phyloP scores from a whole-genome alignment of 2,797 vertebrate species.

The Sebastes hubbsi region DNA sequence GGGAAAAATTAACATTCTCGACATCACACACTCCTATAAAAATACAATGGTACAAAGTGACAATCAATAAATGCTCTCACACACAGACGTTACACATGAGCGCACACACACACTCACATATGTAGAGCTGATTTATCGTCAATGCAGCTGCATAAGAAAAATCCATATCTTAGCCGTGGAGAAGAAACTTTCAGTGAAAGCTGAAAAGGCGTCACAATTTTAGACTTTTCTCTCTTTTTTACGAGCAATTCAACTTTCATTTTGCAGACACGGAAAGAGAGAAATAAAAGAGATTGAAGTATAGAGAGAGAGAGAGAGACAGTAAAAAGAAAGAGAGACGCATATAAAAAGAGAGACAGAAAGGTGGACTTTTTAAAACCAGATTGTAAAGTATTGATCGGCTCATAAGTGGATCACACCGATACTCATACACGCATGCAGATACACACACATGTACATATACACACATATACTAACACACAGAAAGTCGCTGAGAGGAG shows the following conservation, averaged over 20 bases:
- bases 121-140: constrained; percentile 34
- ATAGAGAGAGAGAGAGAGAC: background rate
- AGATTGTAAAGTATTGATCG: constrained; percentile 95
- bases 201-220: background rate
- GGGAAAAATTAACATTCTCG: constrained; percentile 70
- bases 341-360: constrained; percentile 1
- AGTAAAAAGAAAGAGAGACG: background rate
- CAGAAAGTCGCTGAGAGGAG: constrained; percentile 36
- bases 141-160: constrained; percentile 5
- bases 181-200: constrained; percentile 21
- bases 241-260: background rate
- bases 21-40: constrained; percentile 70
- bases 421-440: constrained; percentile 69
- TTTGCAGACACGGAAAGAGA: background rate
- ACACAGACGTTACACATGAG: constrained; percentile 13
- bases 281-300: background rate
- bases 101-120: constrained; percentile 8
- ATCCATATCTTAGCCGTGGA: constrained; percentile 10
- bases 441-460: constrained; percentile 51
- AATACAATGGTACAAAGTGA: constrained; percentile 63
- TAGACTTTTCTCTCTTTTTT: background rate
- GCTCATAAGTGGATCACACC: constrained; percentile 75
- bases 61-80: constrained; percentile 55
- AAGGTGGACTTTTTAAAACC: constrained; percentile 89
- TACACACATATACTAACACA: constrained; percentile 29